These are phyloP conservation scores for Neosalanx taihuensis DNA, from an alignment of 2,797 vertebrate species.

Conservation along the genomic window DNA sequence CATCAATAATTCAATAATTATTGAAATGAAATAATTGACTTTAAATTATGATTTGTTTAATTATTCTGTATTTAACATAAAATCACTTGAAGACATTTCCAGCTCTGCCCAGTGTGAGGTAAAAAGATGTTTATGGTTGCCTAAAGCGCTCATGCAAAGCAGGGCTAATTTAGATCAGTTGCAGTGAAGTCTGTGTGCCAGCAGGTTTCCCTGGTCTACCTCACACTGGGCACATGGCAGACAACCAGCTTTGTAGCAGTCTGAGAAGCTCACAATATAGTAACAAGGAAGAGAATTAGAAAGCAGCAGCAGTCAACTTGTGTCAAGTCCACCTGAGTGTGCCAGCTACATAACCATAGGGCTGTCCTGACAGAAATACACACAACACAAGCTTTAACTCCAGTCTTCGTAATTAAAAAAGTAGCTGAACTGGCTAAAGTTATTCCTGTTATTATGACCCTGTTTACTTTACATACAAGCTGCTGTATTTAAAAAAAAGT, in stretches of 20 bases:
- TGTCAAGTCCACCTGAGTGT: slow-evolving; percentile 60
- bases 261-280: slow-evolving; percentile 64
- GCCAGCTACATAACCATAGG: slow-evolving; percentile 61
- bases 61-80: background rate
- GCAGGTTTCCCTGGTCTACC: slow-evolving; percentile 53
- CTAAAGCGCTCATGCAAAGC: slow-evolving; percentile 41
- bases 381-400: slow-evolving; percentile 33
- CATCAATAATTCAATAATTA: background rate
- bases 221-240: slow-evolving; percentile 52
- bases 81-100: slow-evolving; percentile 37
- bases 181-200: slow-evolving; percentile 50
- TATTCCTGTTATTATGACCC: slow-evolving; percentile 50
- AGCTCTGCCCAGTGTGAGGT: slow-evolving; percentile 50
- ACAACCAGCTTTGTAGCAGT: slow-evolving; percentile 62
- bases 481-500: background rate
- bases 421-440: slow-evolving; percentile 42
- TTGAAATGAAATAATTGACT: background rate
- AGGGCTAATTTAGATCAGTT: slow-evolving; percentile 55
- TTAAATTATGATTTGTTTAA: background rate
- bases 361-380: slow-evolving; percentile 58
- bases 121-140: slow-evolving; percentile 45
- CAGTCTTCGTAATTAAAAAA: slow-evolving; percentile 28
- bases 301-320: slow-evolving; percentile 68
- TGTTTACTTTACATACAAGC: slow-evolving; percentile 32
- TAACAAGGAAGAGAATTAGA: slow-evolving; percentile 54